Base-by-base conservation (phyloP, 2,113 vertebrate species). In the Chionis minor region DNA sequence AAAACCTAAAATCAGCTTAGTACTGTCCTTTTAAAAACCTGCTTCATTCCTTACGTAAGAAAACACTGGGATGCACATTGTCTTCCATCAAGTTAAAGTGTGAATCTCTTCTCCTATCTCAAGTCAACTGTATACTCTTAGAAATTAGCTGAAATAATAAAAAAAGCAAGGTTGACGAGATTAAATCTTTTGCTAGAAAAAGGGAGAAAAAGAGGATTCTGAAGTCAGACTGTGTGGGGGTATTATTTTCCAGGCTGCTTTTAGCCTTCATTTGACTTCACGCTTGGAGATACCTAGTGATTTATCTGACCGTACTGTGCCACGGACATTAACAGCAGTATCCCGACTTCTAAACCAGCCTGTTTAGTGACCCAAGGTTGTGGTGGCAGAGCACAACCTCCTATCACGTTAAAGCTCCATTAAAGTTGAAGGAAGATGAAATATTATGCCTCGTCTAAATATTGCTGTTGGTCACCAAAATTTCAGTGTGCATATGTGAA, bases 401-500 rank as follows among this genome's bases (percentile, higher is more conserved):
- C 1, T 8, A 45, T 22, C 55, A 44, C 2, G 2, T 19, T 30
- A 95, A 87, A 72, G 59, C 69, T 55, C 58, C 40, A 18, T 2
- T 30, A 10, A 26, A 47, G 28, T 5, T n/a, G 52, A 51, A 65
- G 27, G 12, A 52, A 83, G 24, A 33, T 23, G 22, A 65, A 87
- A 70, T 73, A 54, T 4, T 0, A 77, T 1, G 8, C 0, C 2
- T 10, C 28, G 10, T 17, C 7, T 66, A 65, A 70, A 62, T 38
- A 56, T 6, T n/a, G 18, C 84, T 80, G 51, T 16, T 42, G 30
- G 49, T 62, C 62, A 62, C 30, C 54, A 24, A 28, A 24, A 18
- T 26, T 22, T 72, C 35, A 15, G 3, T 8, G 70, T 49, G n/a
- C 1, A 3, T 11, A 40, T 33, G 9, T 4, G 26, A 81, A 35